Evolutionary conservation across 2,888 invertebrate species (phyloP), one percentile per base, ranked within the genome.

Genomic region (Hypomecis atomaria): DNA sequence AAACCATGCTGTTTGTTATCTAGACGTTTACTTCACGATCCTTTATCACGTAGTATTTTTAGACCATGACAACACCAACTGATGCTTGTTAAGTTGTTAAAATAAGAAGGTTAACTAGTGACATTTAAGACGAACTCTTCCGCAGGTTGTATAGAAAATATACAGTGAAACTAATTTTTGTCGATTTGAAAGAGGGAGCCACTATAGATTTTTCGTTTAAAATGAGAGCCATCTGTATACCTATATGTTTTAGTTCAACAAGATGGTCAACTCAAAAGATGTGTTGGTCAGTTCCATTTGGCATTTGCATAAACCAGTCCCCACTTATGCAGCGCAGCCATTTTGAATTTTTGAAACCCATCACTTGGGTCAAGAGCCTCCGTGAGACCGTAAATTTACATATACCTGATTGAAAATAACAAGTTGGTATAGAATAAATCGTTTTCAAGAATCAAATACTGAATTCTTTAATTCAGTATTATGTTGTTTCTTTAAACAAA

Each of bases 21-120:
- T 23, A 23, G 23, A 23, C 3, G 23, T 66, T 49, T 49, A 56
- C 43, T 53, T 23, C 23, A 10, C 7, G 37, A 6, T 36, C 11
- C 10, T 7, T 4, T 6, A 10, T 42, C 40, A 43, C n/a, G 23
- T 57, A 63, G 50, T 66, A 66, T 67, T 70, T 65, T 65, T 70
- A 66, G 62, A 57, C 34, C 52, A 65, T 70, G 67, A 70, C 68
- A 71, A 53, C 59, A 52, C 57, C 43, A 11, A 49, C 57, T 37
- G 63, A 68, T 65, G 71, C 71, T 71, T 67, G 53, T 56, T 43
- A 62, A 52, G 52, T 52, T n/a, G 40, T 52, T 23, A 42, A 52
- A 23, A 9, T 10, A 33, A 81, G 84, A 89, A 91, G 91, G 91
- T 88, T 81, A 88, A 78, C 91, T 83, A 91, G 90, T 90, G 91